Evolutionary conservation across 1,140 invertebrate species (phyloP), one percentile per base, ranked within the genome.

Genomic region (Tetramorium parvispinum): DNA sequence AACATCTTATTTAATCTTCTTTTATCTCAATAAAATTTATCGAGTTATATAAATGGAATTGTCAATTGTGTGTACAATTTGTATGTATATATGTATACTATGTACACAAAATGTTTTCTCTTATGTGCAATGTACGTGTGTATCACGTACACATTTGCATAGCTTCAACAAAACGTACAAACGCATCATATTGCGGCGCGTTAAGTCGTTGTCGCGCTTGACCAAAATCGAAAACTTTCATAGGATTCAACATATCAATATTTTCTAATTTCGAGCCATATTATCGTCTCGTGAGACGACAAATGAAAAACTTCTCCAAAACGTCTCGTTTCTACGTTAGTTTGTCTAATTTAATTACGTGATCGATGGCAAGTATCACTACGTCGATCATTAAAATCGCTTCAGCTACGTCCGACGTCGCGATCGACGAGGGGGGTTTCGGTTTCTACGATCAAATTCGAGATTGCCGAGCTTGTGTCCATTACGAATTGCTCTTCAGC

Each of bases 91-190:
- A 89, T 88, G 77, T 88, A 85, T 88, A 87, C 55, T 89, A 90
- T 90, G 61, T 89, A 89, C 89, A 89, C 85, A 78, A 87, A 79
- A 37, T 32, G 85, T 85, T 51, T 79, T 51, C 40, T 46, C 40
- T n/a, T 6, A 18, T 68, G 63, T 57, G 40, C 49, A 53, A 40
- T 43, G 27, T 66, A 27, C 27, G 32, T 76, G 46, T 53, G 13
- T 78, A 6, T 66, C 43, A 37, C 40, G 10, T 27, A 49, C 37
- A 27, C 16, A 53, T 49, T 78, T 43, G 24, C 63, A 63, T 85
- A 90, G 75, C 55, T 89, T 86, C 88, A 92, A 88, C 91, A 91
- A 92, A 92, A 91, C 87, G 86, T 92, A 92, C 91, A 92, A 92
- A 92, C 85, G 79, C 83, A 85, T 90, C 87, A 85, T 85, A 87